Conservation (phyloP, 2,888 invertebrate genomes). For the Hemicrepidius hirtus region DNA sequence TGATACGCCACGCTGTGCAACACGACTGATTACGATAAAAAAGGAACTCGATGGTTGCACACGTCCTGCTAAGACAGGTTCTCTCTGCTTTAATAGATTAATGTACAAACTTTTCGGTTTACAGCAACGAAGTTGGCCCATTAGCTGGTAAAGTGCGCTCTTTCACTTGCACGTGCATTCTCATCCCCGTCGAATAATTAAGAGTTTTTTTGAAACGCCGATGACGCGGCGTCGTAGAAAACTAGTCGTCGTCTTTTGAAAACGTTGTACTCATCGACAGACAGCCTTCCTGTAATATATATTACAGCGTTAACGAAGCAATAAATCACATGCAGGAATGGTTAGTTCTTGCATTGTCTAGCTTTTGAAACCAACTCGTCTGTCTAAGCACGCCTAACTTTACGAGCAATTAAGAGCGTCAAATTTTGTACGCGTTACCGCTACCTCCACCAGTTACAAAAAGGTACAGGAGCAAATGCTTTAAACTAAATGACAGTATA, state of each 20-base stretch:
- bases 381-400: constrained; percentile 29
- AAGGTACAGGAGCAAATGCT: constrained; percentile 22
- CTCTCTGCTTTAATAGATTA: constrained; percentile 66
- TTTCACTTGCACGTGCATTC: constrained; percentile 60
- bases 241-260: constrained; percentile 2
- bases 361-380: constrained; percentile 28
- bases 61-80: constrained; percentile 56
- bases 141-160: constrained; percentile 63
- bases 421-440: constrained; percentile 26
- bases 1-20: constrained; percentile 33
- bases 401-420: constrained; percentile 36
- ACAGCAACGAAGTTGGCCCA: constrained; percentile 66
- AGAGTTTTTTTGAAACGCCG: constrained; percentile 57
- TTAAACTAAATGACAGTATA: neutral
- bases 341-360: constrained; percentile 36
- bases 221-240: constrained; percentile 40
- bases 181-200: constrained; percentile 54
- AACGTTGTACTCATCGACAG: constrained; percentile 19
- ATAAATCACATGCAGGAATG: constrained; percentile 39
- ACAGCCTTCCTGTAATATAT: constrained; percentile 27
- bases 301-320: constrained; percentile 31
- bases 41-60: constrained; percentile 48
- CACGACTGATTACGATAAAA: constrained; percentile 33
- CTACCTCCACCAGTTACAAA: constrained; percentile 22
- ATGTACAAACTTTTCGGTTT: constrained; percentile 66